Conservation (phyloP, 2,888 invertebrate species). For the Metalampra italica region DNA sequence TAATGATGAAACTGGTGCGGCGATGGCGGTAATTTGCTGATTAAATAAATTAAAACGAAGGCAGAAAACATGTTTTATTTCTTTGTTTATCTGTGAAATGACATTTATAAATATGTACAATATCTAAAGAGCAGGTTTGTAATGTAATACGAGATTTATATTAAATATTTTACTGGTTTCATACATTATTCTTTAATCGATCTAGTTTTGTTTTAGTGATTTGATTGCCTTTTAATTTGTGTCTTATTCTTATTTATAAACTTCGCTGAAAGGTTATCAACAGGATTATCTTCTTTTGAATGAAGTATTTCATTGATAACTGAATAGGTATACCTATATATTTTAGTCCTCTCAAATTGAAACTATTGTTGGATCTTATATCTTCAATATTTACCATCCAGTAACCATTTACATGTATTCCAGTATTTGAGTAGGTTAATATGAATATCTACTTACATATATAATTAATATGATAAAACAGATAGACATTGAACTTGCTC, state of each 20-base stretch:
- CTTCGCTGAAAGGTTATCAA: too few species aligned
- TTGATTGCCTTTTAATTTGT: background rate
- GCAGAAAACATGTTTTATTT: slow-evolving; percentile 34
- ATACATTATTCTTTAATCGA: background rate
- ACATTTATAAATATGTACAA: slow-evolving; percentile 27
- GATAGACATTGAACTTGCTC: too few species aligned
- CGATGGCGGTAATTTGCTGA: background rate
- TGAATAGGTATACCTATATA: too few species aligned
- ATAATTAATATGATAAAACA: too few species aligned
- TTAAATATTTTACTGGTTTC: background rate
- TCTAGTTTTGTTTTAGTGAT: background rate
- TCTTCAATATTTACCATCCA: too few species aligned
- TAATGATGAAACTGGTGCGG: background rate
- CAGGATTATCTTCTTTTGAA: too few species aligned
- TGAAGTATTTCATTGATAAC: too few species aligned
- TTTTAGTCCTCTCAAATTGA: too few species aligned
- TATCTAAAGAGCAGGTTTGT: background rate
- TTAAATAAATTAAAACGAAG: slow-evolving; percentile 17
- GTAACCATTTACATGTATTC: too few species aligned
- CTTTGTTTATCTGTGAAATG: slow-evolving; percentile 33
- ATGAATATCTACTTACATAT: too few species aligned
- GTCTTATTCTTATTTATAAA: background rate
- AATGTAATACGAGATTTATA: background rate
- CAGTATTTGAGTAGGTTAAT: too few species aligned
- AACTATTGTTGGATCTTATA: too few species aligned